Evolutionary conservation across 2,888 invertebrate species (phyloP), one percentile per base, ranked within the genome.

Genomic region (Hirtodrosophila duncani): DNA sequence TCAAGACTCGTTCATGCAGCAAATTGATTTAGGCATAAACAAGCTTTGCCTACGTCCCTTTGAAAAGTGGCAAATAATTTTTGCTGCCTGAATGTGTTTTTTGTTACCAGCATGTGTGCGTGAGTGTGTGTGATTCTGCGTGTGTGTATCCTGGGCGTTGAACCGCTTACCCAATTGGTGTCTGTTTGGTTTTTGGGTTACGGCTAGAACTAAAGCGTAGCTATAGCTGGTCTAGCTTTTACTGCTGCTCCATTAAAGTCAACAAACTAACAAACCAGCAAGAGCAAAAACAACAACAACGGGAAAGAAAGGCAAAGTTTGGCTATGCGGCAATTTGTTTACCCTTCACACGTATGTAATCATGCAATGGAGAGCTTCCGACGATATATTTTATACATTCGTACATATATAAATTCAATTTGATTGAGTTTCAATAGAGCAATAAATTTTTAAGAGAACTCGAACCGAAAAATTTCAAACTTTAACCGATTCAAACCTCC

Each of bases 21-120:
- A 78, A 78, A 78, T 78, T 78, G 78, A 81, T 81, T 81, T 72
- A 75, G 81, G 80, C 77, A 74, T 71, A 75, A 81, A 71, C 81
- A 75, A 59, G 69, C 59, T 46, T 56, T 33, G 11, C 2, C 20
- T 11, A 3, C 0, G 3, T 9, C 21, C 5, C 9, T 13, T 17
- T 3, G 1, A 37, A 37, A 37, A 55, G 53, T 55, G 53, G 49
- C 59, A 41, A 56, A 56, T 56, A 58, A 56, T 59, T 60, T 59
- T 41, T 45, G 52, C 33, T 33, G 79, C 50, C 42, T 46, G 49
- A 51, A 42, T 48, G 27, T 63, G 41, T 27, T 48, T 17, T 45
- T 30, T 41, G 14, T 26, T 39, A 11, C 11, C n/a, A n/a, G n/a
- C n/a, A n/a, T n/a, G n/a, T n/a, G n/a, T n/a, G n/a, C n/a, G n/a